Evolutionary conservation across 2,888 invertebrate genomes (phyloP).

Genomic region (Formica aserva): DNA sequence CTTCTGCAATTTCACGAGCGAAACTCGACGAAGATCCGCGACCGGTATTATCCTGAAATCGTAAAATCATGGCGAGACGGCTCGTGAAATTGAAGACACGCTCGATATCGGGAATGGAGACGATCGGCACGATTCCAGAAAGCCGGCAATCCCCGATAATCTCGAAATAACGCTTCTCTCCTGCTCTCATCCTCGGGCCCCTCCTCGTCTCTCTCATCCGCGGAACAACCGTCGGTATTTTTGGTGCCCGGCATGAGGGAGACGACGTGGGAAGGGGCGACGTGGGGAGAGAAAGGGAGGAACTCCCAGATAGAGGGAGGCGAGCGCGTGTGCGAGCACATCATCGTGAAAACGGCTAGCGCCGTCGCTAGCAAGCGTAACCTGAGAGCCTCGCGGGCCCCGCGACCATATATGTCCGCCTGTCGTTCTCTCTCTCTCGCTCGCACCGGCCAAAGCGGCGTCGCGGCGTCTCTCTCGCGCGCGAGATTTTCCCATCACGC

Average conservation of each 20-base stretch:
- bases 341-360: conserved; percentile 82
- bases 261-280: conserved; percentile 42
- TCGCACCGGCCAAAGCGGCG: conserved; percentile 72
- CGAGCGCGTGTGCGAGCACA: conserved; percentile 62
- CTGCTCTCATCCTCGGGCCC: conserved; percentile 48
- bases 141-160: conserved; percentile 81
- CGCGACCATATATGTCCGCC: conserved; percentile 86
- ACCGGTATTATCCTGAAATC: neutral
- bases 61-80: neutral
- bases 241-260: conserved; percentile 75
- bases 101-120: conserved; percentile 66
- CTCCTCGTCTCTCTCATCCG: conserved; percentile 56
- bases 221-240: conserved; percentile 77
- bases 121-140: conserved; percentile 81
- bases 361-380: conserved; percentile 80
- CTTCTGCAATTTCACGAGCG: neutral
- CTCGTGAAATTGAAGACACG: conserved; percentile 28
- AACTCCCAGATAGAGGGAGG: conserved; percentile 48
- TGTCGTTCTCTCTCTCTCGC: conserved; percentile 79
- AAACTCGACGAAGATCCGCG: neutral
- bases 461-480: conserved; percentile 65
- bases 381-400: conserved; percentile 84
- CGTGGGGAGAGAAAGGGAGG: conserved; percentile 25
- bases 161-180: conserved; percentile 81
- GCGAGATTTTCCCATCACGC: conserved; percentile 17